Conservation (phyloP, 2,888 invertebrate genomes). For the Noctua janthina region DNA sequence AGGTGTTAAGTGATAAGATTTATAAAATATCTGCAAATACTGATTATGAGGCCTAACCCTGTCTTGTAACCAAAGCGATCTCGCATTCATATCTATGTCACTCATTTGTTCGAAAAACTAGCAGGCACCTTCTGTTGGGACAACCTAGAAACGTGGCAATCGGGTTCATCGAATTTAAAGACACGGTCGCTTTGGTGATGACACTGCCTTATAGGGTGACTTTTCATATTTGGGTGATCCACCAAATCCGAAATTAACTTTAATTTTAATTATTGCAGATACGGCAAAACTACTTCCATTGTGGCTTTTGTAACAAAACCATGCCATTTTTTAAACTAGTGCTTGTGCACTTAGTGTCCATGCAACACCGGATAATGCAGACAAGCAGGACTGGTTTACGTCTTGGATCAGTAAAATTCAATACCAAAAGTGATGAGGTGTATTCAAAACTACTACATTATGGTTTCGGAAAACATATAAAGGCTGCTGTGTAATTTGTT, state of each 20-base stretch:
- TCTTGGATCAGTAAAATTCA: conserved; percentile 4
- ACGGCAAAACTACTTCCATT: conserved; percentile 77
- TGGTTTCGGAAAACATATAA: conserved; percentile 15
- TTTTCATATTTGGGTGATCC: background rate
- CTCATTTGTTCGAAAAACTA: too few species aligned
- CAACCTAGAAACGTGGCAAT: too few species aligned
- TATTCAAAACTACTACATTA: conserved; percentile 28
- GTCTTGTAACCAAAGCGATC: too few species aligned
- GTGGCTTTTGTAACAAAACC: conserved; percentile 77
- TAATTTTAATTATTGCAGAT: conserved; percentile 71
- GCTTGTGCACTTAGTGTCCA: conserved; percentile 37
- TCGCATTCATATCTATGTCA: too few species aligned
- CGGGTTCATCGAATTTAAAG: background rate
- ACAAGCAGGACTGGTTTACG: background rate
- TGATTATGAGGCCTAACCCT: background rate
- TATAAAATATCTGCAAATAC: background rate
- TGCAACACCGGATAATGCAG: conserved; percentile 27
- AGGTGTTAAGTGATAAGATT: background rate
- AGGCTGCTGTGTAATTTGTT: background rate
- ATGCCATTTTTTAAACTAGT: conserved; percentile 74
- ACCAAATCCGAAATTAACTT: background rate
- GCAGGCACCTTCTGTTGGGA: too few species aligned
- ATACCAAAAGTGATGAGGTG: conserved; percentile 18
- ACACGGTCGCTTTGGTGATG: background rate
- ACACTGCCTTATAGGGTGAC: background rate